Conservation (phyloP, 2,888 invertebrate genomes). For the Brachypterus glaber region DNA sequence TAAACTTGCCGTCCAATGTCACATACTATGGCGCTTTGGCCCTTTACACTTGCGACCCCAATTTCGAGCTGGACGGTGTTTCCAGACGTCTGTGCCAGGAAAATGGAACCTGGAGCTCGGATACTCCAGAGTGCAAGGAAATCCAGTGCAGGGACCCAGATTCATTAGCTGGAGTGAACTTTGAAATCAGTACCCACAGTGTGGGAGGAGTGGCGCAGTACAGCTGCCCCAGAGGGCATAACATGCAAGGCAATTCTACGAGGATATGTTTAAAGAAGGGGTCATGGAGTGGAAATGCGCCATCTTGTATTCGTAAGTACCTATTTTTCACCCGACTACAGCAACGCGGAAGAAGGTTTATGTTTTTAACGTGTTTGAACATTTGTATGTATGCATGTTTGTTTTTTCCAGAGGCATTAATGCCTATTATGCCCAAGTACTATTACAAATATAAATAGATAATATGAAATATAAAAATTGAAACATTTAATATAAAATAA, state of each 20-base stretch:
- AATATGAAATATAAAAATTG: no score
- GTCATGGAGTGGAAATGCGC: constrained; percentile 72
- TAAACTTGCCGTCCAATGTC: constrained; percentile 73
- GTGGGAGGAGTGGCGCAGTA: constrained; percentile 75
- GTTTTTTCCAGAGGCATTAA: no score
- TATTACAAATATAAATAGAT: no score
- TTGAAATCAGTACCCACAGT: constrained; percentile 53
- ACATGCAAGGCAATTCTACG: constrained; percentile 69
- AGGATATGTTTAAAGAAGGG: constrained; percentile 67
- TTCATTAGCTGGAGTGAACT: constrained; percentile 49
- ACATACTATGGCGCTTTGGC: constrained; percentile 83
- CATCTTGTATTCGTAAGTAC: constrained; percentile 69
- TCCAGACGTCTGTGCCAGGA: constrained; percentile 76
- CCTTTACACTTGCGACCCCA: constrained; percentile 71
- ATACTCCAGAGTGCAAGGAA: constrained; percentile 72
- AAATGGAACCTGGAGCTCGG: constrained; percentile 85
- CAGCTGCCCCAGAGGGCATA: constrained; percentile 72
- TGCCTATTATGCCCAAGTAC: no score
- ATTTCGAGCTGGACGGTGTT: constrained; percentile 75
- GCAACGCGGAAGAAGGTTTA: no score
- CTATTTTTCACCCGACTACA: no score
- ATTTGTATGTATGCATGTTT: constrained; percentile 1
- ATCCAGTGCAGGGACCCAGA: constrained; percentile 69
- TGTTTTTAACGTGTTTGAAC: no score
- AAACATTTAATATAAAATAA: no score